Conservation (phyloP, 2,113 vertebrate species). For the Tychaedon coryphoeus region DNA sequence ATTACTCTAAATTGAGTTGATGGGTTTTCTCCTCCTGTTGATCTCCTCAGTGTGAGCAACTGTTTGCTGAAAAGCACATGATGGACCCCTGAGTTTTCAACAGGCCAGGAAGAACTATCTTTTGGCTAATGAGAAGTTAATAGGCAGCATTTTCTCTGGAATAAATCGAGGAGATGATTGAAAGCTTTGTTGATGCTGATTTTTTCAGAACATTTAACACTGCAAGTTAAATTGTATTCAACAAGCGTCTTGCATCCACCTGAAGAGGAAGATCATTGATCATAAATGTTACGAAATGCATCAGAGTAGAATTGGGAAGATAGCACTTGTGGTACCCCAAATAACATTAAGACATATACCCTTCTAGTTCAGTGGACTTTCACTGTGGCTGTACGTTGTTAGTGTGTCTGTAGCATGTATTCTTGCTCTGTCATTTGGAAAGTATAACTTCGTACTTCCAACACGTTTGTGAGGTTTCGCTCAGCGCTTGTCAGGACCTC, state of each 20-base stretch:
- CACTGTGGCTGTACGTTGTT: fast-evolving
- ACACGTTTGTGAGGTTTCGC: not conserved
- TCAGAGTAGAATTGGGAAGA: not conserved
- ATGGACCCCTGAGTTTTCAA: not conserved
- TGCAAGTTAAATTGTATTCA: not conserved
- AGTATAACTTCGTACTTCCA: fast-evolving
- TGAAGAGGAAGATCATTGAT: not conserved
- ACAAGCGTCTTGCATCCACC: not conserved
- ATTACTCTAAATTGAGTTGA: not conserved
- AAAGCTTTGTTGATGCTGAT: not conserved
- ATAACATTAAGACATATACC: not conserved
- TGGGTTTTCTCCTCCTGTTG: not conserved
- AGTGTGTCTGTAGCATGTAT: fast-evolving
- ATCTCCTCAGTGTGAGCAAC: not conserved
- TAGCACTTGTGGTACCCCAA: not conserved
- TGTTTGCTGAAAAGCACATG: not conserved
- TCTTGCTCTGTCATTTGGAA: not conserved
- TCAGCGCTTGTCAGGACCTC: fast-evolving
- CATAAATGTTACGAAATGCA: not conserved
- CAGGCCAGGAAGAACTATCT: not conserved
- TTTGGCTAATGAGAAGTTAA: not conserved
- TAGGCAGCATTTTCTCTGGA: not conserved
- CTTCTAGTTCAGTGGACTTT: not conserved
- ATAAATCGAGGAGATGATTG: not conserved
- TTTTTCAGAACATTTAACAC: not conserved